Base-by-base conservation (phyloP, 2,797 vertebrate species). In the Crocodylus rhombifer region DNA sequence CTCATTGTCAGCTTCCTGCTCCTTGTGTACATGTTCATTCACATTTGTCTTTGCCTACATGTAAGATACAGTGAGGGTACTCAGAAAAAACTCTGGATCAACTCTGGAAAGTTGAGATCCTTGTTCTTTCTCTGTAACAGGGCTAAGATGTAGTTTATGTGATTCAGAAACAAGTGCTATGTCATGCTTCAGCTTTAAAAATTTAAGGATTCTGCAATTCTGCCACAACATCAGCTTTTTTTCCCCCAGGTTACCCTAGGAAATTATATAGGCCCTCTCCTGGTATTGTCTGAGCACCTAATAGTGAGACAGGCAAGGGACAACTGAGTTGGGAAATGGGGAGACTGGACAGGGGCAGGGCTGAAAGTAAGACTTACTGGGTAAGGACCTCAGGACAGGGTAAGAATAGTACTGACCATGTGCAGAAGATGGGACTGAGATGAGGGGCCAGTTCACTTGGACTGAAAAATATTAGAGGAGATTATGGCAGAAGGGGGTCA, bases 171-270 rank as follows among this genome's bases (percentile, higher is more conserved):
- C 16, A 61, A 28, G 55, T 77, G n/a, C 5, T 87, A 85, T 28
- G 13, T 42, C 42, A 42, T 42, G 42, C 14, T 75, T 58, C 20
- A 18, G 36, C 28, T 64, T 87, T 82, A 13, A 28, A 21, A 14
- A 15, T 78, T 87, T 94, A 76, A 93, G 69, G 62, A 95, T 18
- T 2, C 4, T 3, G 69, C 88, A 78, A 64, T 25, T 88, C 28
- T 69, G 55, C 42, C 74, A 82, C 30, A 56, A 81, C 18, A 91
- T 67, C 87, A 79, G 69, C 21, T 64, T 79, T 79, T 92, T 94
- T 30, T 57, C 90, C 95, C 91, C 77, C 81, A 86, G 36, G 23
- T 12, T 69, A 7, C 21, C 11, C 36, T 33, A 36, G 67, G 30
- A 33, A 69, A 36, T 69, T 42, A 21, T 42, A 71, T 42, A 14